Evolutionary conservation across 2,888 invertebrate genomes (phyloP), one percentile per base, ranked within the genome.

Genomic region (Aporophyla nigra): DNA sequence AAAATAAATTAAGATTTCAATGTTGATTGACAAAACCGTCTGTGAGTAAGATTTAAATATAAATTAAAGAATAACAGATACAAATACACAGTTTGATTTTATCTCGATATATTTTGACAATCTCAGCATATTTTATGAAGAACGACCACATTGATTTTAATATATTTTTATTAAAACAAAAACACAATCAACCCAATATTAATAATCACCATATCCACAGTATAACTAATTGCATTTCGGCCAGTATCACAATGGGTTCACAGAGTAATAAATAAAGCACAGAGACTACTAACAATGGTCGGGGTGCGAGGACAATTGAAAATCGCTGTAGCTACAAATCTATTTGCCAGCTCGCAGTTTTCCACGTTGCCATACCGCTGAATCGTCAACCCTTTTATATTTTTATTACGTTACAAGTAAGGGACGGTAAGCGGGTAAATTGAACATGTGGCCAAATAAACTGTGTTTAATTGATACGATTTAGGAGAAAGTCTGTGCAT

Each of bases 321-420:
- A 88, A 87, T 88, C 81, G 84, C 78, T 83, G 84, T 86, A 82
- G 89, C 81, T 83, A 87, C 87, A 87, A 88, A 88, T 88, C 86
- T 87, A 88, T 86, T 83, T 85, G 81, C 75, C 69, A 81, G 82
- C 77, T 79, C 72, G 76, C 83, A 87, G 88, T 83, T 88, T 86
- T 81, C 74, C 78, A 72, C 86, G 66, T 80, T 78, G 78, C 84
- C 72, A 62, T 79, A 46, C 61, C 61, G 70, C 69, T 81, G 79
- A 83, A 82, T 82, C 71, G 80, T 74, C 69, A 79, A 69, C 88
- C 78, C 85, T 76, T 78, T 85, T 74, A 80, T 76, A 73, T 75
- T 78, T 82, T 71, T 70, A 74, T 54, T 51, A 46, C 16, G 67
- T 33, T 59, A 21, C 24, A 86, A 82, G 70, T 72, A 59, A 68